Conservation (phyloP, 2,888 invertebrate species). For the Harpalus rubripes region DNA sequence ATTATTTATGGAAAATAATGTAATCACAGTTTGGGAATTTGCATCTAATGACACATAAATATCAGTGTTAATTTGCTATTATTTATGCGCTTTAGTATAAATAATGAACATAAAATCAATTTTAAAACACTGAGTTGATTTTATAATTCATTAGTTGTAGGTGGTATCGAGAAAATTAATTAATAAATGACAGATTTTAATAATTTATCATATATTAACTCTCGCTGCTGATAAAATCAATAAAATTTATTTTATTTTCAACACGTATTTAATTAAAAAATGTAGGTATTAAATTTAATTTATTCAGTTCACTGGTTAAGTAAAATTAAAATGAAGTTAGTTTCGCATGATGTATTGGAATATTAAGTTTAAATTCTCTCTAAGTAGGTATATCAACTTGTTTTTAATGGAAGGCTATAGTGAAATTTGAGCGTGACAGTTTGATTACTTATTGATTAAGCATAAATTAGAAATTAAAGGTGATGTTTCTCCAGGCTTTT, state of each 20-base stretch:
- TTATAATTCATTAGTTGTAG: constrained; percentile 22
- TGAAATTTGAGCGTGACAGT: constrained; percentile 7
- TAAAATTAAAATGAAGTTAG: constrained; percentile 24
- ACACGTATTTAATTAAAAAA: constrained; percentile 35
- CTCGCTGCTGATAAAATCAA: constrained; percentile 16
- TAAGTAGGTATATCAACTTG: constrained; percentile 38
- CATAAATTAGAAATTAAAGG: constrained; percentile 42
- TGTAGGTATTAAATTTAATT: neutral
- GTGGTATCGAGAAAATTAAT: constrained; percentile 33
- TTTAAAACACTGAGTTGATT: constrained; percentile 21
- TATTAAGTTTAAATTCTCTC: constrained; percentile 28
- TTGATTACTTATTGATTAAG: constrained; percentile 52
- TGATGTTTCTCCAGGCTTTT: constrained; percentile 9
- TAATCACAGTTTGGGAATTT: neutral
- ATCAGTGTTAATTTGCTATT: constrained; percentile 15
- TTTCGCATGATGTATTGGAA: constrained; percentile 17
- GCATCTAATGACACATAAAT: neutral
- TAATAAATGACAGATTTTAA: constrained; percentile 15
- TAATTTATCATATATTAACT: constrained; percentile 12
- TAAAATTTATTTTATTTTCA: constrained; percentile 18
- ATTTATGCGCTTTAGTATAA: neutral
- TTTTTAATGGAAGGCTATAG: constrained; percentile 22
- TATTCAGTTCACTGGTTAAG: neutral
- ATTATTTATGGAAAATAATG: neutral
- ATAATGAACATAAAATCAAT: constrained; percentile 32